Evolutionary conservation across 2,888 invertebrate species (phyloP).

Genomic region (Meloe dianella): DNA sequence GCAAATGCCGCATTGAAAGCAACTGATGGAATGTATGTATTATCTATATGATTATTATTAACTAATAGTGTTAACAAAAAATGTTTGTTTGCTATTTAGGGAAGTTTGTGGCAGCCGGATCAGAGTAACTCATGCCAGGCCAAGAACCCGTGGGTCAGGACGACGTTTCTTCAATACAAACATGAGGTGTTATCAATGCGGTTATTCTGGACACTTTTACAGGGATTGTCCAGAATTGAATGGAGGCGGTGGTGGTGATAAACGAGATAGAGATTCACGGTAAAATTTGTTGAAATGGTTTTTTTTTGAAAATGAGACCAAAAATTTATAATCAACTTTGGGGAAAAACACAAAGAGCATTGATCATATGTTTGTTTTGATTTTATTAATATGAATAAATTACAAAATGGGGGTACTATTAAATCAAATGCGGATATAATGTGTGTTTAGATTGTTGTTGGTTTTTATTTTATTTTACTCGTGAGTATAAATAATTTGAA

Average conservation of each 20-base stretch:
- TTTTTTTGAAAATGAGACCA: not conserved
- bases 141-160: conserved; percentile 60
- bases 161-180: conserved; percentile 63
- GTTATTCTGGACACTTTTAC: conserved; percentile 65
- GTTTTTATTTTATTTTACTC: not conserved
- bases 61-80: too few relatives aligned
- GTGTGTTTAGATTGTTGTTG: not conserved
- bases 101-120: conserved; percentile 62
- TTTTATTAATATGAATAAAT: not conserved
- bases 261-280: conserved; percentile 48
- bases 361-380: not conserved
- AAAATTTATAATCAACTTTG: not conserved
- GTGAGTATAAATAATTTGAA: not conserved
- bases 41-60: too few relatives aligned
- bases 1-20: conserved; percentile 60
- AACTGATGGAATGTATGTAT: conserved; percentile 62
- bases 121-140: conserved; percentile 63
- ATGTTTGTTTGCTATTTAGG: conserved; percentile 50
- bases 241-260: conserved; percentile 50
- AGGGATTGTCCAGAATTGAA: conserved; percentile 63
- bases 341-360: not conserved
- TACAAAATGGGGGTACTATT: not conserved
- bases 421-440: not conserved
- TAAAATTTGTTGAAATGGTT: conserved; percentile 37
- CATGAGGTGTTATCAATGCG: conserved; percentile 66